Base-by-base conservation (phyloP, 2,888 invertebrate genomes). In the Drosophila buzzatii region DNA sequence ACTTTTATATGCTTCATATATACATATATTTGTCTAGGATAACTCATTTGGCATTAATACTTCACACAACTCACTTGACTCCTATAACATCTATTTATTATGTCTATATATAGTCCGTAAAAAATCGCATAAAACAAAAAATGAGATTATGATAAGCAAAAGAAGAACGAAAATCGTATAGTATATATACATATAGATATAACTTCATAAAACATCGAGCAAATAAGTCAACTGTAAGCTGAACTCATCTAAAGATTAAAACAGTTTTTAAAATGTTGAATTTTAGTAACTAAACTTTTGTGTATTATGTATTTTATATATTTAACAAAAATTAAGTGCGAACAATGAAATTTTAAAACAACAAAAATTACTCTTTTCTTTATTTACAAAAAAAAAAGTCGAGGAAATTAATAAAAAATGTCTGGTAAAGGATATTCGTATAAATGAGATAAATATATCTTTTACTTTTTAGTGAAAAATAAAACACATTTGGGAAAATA, bases 121-220 rank as follows among this genome's bases (percentile, higher is more conserved):
- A 39, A 53, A 42, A 60, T 42, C 20, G 16, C 53, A 33, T 27
- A 20, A n/a, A 42, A 47, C 41, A 53, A 94, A 47, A 94, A 44
- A 41, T 49, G 79, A 95, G 95, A n/a, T 92, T 71, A 76, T 63
- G 23, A 41, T 14, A 35, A 23, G 9, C 37, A 79, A 18, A 55
- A n/a, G 20, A 79, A 31, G 16, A 51, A 12, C 23, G 23, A 62
- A 33, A 52, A 8, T n/a, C 8, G n/a, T 6, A 23, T 33, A 35
- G 45, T 6, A 45, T 10, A 44, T 18, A 57, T 5, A 57, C 6
- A 41, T 27, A 44, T 6, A 37, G 18, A 39, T 39, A 27, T 23
- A 53, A 27, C 27, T 47, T 47, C 44, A 35, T 39, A 20, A 33
- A 41, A 68, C 53, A 70, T 55, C 70, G 70, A 69, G 49, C 16